Conservation (phyloP, 1,140 invertebrate genomes). For the Eumeta japonica region DNA sequence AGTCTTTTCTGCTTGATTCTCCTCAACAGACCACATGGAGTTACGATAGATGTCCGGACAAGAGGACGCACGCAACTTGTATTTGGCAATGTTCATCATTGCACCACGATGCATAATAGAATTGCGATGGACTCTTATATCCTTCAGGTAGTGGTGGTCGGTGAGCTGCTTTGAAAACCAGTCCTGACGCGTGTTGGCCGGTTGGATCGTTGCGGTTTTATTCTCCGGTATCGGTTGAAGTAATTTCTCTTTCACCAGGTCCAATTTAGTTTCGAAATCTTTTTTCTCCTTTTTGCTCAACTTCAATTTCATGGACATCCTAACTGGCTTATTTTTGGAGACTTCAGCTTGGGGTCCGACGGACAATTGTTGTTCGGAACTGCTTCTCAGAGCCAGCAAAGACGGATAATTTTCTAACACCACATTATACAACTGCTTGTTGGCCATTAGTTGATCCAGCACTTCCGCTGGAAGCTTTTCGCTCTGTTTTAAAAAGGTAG, state of each 20-base stretch:
- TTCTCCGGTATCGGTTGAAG: constrained; percentile 46
- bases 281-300: constrained; percentile 51
- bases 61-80: constrained; percentile 80
- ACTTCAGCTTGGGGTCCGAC: constrained; percentile 41
- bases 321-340: constrained; percentile 55
- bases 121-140: constrained; percentile 74
- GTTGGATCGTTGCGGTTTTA: constrained; percentile 27
- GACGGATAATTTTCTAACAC: constrained; percentile 73
- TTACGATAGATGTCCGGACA: constrained; percentile 89
- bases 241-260: constrained; percentile 34
- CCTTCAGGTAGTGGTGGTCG: constrained; percentile 70
- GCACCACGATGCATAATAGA: constrained; percentile 83
- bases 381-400: constrained; percentile 62
- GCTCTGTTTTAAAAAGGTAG: constrained; percentile 74
- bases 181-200: constrained; percentile 25
- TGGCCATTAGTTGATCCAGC: constrained; percentile 63
- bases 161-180: constrained; percentile 61
- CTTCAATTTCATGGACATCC: constrained; percentile 64
- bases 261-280: constrained; percentile 39
- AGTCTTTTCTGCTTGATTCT: constrained; percentile 69
- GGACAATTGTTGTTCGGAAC: constrained; percentile 63
- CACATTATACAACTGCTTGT: constrained; percentile 68
- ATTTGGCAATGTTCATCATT: constrained; percentile 78
- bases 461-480: constrained; percentile 74
- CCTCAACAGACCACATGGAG: constrained; percentile 81